Conservation (phyloP, 2,797 vertebrate species). For the Anguilla pacifica region DNA sequence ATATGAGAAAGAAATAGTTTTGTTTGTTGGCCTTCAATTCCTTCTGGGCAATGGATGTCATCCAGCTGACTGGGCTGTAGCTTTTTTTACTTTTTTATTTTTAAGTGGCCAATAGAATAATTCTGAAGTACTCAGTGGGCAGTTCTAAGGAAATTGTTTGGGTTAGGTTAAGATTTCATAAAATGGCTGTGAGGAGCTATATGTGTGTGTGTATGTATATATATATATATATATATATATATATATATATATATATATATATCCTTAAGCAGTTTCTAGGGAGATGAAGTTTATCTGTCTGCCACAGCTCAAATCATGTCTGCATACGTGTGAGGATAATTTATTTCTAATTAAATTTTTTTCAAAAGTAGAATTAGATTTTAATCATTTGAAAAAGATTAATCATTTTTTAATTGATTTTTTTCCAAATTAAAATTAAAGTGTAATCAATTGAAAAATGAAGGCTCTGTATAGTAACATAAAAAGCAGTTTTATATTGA, state of each 20-base stretch:
- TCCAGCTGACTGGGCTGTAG: neutral
- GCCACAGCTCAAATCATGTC: neutral
- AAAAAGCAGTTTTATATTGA: slow-evolving; percentile 39
- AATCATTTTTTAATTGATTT: neutral
- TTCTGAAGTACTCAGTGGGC: slow-evolving; percentile 2
- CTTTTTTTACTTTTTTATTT: neutral
- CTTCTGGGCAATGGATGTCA: slow-evolving; percentile 24
- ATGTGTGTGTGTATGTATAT: no score
- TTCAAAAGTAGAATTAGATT: slow-evolving; percentile 27
- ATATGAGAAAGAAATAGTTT: slow-evolving; percentile 43
- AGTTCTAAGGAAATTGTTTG: neutral
- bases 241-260: neutral
- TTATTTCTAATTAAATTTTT: slow-evolving; percentile 23
- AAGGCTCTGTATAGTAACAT: slow-evolving; percentile 29
- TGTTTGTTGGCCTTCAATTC: slow-evolving; percentile 30
- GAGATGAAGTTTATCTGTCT: slow-evolving; percentile 19
- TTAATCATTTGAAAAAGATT: slow-evolving; percentile 24
- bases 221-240: neutral
- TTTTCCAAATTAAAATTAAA: slow-evolving; percentile 19
- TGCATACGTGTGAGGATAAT: slow-evolving; percentile 28
- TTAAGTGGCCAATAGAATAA: neutral
- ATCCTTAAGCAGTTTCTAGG: slow-evolving; percentile 12
- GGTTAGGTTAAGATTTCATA: neutral
- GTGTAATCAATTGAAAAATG: slow-evolving; percentile 32
- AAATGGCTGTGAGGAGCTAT: neutral